Conservation (phyloP, 2,797 vertebrate species). For the Gymnoscopelus microlampas region DNA sequence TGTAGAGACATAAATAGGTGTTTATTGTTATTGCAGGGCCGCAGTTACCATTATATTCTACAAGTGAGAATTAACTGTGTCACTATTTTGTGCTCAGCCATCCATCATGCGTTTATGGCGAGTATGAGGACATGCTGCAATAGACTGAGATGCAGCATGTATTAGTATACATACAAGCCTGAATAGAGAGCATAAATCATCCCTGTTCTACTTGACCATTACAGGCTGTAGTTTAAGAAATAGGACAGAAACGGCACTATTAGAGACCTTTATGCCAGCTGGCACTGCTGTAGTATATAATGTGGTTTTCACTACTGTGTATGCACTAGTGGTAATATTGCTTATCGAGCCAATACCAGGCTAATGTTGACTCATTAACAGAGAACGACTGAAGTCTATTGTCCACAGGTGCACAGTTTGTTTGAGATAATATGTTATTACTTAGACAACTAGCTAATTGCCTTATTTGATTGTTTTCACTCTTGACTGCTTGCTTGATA, state of each 20-base stretch:
- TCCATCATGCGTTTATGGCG: constrained; percentile 34
- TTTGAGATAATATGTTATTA: too few relatives aligned
- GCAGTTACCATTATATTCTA: constrained; percentile 3
- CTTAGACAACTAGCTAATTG: too few relatives aligned
- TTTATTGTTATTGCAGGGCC: constrained; percentile 14
- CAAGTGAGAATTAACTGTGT: background rate
- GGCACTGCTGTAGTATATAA: too few relatives aligned
- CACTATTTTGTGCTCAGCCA: constrained; percentile 3
- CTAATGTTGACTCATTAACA: too few relatives aligned
- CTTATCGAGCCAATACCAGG: too few relatives aligned
- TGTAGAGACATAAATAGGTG: constrained; percentile 3
- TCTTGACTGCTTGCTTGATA: too few relatives aligned
- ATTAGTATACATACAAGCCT: constrained; percentile 13
- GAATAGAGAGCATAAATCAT: constrained; percentile 44
- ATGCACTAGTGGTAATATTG: too few relatives aligned
- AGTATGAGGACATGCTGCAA: constrained; percentile 25
- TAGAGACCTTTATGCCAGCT: background rate
- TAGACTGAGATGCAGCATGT: constrained; percentile 54
- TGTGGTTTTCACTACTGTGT: too few relatives aligned
- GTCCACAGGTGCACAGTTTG: too few relatives aligned
- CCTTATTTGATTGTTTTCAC: too few relatives aligned
- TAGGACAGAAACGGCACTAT: constrained; percentile 6
- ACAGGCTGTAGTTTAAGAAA: constrained; percentile 29
- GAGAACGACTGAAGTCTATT: too few relatives aligned
- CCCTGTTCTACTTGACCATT: constrained; percentile 13